A percentile compares a stretch with the other conserved stretches of the same genome.
Evolutionary conservation across 2,888 invertebrate species (phyloP).

Genomic region (Himalopsyche kuldschensis): DNA sequence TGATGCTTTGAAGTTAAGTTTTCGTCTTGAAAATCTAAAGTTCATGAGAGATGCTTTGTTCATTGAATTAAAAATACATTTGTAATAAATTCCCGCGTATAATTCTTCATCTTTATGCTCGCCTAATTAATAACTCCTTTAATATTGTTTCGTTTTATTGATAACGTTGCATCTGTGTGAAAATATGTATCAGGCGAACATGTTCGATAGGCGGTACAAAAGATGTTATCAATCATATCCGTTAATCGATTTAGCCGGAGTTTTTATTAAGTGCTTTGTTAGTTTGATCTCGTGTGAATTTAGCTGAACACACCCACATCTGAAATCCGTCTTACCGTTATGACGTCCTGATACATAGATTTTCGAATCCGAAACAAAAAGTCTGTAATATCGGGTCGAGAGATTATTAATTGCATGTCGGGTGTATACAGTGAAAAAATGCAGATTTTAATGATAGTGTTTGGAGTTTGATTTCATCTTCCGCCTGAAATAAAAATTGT

Average conservation of each 20-base stretch:
- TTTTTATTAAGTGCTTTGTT: background rate
- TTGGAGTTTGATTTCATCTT: background rate
- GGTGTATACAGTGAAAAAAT: background rate
- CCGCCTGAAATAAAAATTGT: background rate
- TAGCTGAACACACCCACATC: background rate
- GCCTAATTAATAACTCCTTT: background rate
- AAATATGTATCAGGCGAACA: constrained; percentile 12
- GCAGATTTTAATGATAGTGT: background rate
- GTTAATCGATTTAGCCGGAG: constrained; percentile 15
- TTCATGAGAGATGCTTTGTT: background rate
- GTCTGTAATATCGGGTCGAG: background rate
- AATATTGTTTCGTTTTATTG: background rate
- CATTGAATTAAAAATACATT: background rate
- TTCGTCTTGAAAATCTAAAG: background rate
- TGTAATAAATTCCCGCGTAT: background rate
- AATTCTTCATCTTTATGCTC: background rate
- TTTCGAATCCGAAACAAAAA: background rate
- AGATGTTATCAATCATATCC: constrained; percentile 19
- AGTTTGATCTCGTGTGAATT: constrained; percentile 19
- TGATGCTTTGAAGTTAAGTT: too few species aligned
- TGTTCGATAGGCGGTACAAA: constrained; percentile 3
- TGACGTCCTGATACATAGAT: background rate
- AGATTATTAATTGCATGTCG: background rate
- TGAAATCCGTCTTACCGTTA: background rate
- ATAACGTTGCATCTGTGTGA: constrained; percentile 8